These are phyloP conservation scores for Chaetodon trifasciatus DNA, from an alignment of 2,797 vertebrate genomes.

Conservation along the genomic window DNA sequence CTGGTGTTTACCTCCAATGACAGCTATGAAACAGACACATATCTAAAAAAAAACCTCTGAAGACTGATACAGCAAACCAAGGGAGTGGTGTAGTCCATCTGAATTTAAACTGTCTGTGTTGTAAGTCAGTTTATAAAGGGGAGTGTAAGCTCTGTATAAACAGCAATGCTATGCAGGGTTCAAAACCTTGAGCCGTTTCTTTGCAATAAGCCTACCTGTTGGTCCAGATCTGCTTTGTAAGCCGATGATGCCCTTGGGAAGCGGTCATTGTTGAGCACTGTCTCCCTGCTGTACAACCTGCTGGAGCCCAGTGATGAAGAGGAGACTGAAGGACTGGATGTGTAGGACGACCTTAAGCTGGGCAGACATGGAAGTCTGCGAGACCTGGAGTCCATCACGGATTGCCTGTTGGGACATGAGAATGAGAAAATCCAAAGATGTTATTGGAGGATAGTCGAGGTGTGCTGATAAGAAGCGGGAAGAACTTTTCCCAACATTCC, in stretches of 20 bases:
- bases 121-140: neutral
- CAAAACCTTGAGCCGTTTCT: neutral
- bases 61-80: neutral
- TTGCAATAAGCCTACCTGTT: slow-evolving; percentile 86
- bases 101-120: neutral
- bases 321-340: slow-evolving; percentile 68
- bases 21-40: neutral
- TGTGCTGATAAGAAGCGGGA: slow-evolving; percentile 10
- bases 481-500: slow-evolving; percentile 6
- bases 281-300: slow-evolving; percentile 83
- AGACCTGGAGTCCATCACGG: slow-evolving; percentile 95
- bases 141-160: neutral
- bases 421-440: slow-evolving; percentile 10
- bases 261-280: slow-evolving; percentile 85
- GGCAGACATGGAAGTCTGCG: slow-evolving; percentile 92
- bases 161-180: neutral
- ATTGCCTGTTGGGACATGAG: slow-evolving; percentile 68
- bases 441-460: neutral
- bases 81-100: neutral
- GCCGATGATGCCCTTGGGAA: slow-evolving; percentile 87
- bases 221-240: slow-evolving; percentile 90
- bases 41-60: neutral
- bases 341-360: slow-evolving; percentile 83
- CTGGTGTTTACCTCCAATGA: neutral
- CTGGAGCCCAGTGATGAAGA: slow-evolving; percentile 79